Conservation (phyloP, 2,113 vertebrate genomes). For the Ceratotherium simum region DNA sequence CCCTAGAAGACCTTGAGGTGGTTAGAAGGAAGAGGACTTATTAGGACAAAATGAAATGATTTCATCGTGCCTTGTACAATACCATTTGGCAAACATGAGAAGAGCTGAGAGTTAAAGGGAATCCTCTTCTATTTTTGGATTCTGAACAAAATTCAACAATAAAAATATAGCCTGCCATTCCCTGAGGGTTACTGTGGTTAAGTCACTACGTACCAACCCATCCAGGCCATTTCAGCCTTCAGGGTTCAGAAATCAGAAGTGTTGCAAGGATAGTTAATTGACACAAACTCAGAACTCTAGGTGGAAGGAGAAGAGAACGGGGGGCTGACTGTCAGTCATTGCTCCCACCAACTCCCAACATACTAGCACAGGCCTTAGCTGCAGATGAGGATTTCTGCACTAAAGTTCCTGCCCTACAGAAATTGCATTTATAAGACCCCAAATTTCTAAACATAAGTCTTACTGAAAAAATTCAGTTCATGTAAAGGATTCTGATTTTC, state of each 20-base stretch:
- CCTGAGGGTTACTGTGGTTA: background rate
- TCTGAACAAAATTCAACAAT: slow-evolving; percentile 60
- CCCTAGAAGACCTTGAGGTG: background rate
- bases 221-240: background rate
- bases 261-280: background rate
- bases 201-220: background rate
- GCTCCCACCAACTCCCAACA: background rate
- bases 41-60: background rate
- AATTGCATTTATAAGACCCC: background rate
- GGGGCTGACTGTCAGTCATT: background rate
- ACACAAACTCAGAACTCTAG: background rate
- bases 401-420: background rate
- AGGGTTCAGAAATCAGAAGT: slow-evolving; percentile 2
- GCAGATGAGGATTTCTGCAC: background rate
- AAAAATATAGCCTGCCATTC: background rate
- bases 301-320: background rate
- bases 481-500: slow-evolving; percentile 34
- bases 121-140: slow-evolving; percentile 30
- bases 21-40: background rate
- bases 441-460: background rate
- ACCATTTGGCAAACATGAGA: slow-evolving; percentile 5
- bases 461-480: slow-evolving; percentile 14
- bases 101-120: slow-evolving; percentile 5
- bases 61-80: background rate
- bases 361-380: background rate